Percentiles rank a stretch among this genome's conserved stretches.
phyloP scores from a whole-genome alignment of 2,888 invertebrate species.

The Bursaphelenchus okinawaensis region DNA sequence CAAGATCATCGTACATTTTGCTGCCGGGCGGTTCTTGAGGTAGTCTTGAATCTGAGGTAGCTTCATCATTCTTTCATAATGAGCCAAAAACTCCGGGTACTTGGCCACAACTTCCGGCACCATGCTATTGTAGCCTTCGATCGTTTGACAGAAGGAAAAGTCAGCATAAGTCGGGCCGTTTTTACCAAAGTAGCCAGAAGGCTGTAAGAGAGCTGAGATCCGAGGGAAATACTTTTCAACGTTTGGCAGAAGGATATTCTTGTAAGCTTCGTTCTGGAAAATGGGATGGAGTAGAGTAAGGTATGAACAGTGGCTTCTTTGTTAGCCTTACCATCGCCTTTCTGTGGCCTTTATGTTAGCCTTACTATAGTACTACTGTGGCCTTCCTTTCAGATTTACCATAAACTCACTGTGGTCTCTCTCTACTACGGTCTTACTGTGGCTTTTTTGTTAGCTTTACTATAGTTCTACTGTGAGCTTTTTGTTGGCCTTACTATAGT shows the following conservation, averaged over 20 bases:
- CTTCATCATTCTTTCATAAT: not conserved
- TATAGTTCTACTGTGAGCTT: too few relatives aligned
- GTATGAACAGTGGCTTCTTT: too few relatives aligned
- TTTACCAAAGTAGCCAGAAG: not conserved
- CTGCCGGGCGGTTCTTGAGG: not conserved
- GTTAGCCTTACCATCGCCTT: too few relatives aligned
- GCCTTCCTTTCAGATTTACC: too few relatives aligned
- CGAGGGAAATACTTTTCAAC: not conserved
- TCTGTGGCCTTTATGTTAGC: too few relatives aligned
- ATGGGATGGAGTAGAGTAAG: too few relatives aligned
- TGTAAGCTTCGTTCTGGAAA: not conserved
- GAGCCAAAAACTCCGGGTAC: not conserved
- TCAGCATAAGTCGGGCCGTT: not conserved
- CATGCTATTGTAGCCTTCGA: not conserved
- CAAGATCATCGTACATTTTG: not conserved
- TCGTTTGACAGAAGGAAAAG: not conserved
- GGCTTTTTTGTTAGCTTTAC: too few relatives aligned
- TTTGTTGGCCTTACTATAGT: too few relatives aligned
- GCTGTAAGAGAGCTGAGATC: not conserved
- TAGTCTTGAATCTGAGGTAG: not conserved
- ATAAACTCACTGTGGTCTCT: too few relatives aligned
- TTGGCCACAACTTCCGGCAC: not conserved
- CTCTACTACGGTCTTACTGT: too few relatives aligned
- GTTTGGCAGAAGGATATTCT: not conserved
- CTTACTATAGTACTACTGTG: too few relatives aligned